These are phyloP conservation scores for Coremacera marginata DNA, from an alignment of 2,888 invertebrate genomes.

Conservation along the genomic window DNA sequence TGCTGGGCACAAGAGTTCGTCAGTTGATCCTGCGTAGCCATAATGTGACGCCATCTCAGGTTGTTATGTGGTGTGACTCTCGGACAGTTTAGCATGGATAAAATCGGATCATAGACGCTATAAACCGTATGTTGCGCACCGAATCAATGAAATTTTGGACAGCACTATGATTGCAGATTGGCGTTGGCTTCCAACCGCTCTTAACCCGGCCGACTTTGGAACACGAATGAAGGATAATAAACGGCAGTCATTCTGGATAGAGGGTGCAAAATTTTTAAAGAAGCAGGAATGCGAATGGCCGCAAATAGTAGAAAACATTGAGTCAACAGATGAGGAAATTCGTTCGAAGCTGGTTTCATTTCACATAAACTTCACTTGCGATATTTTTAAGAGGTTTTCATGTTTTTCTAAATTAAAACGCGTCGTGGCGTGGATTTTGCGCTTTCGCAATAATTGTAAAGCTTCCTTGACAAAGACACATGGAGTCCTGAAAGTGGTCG, in stretches of 20 bases:
- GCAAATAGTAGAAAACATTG: no score
- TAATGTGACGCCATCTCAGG: conserved; percentile 6
- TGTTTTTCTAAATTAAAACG: conserved; percentile 23
- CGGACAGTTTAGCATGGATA: conserved; percentile 43
- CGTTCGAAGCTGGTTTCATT: conserved; percentile 9
- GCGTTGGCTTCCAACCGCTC: conserved; percentile 40
- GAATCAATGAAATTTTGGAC: conserved; percentile 41
- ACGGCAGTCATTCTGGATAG: conserved; percentile 38
- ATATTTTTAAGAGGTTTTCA: conserved; percentile 24
- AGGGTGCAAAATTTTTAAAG: no score
- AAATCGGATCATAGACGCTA: conserved; percentile 40
- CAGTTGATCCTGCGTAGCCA: conserved; percentile 23
- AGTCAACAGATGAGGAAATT: no score
- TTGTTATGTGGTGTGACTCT: conserved; percentile 41
- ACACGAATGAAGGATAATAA: conserved; percentile 27
- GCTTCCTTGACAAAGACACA: not conserved
- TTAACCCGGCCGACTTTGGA: conserved; percentile 40
- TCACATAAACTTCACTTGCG: not conserved
- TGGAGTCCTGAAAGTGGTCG: not conserved
- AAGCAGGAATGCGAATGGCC: no score
- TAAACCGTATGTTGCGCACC: conserved; percentile 51
- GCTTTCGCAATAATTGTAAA: conserved; percentile 20
- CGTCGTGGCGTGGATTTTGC: conserved; percentile 24
- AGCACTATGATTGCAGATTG: not conserved
- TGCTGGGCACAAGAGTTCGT: conserved; percentile 32